Conservation (phyloP, 2,797 vertebrate species). For the Schizothorax lantsangensis region DNA sequence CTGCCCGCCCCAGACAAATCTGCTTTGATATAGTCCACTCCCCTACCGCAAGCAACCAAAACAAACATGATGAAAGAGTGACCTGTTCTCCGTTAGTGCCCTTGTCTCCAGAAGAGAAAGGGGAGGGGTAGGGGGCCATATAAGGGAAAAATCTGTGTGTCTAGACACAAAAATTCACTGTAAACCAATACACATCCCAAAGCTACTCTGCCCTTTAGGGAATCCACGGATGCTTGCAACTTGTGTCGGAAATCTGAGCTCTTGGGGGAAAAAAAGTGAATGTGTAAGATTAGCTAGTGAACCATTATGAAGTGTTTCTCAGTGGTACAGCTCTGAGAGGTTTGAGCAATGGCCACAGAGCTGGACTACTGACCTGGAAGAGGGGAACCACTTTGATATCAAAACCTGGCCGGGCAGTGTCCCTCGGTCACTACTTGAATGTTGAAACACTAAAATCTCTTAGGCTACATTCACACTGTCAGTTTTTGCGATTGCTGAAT, state of each 20-base stretch:
- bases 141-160: constrained; percentile 18
- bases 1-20: constrained; percentile 28
- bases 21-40: constrained; percentile 74
- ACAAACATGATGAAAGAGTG: constrained; percentile 80
- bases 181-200: constrained; percentile 36
- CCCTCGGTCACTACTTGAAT: neutral
- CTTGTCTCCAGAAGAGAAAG: constrained; percentile 59
- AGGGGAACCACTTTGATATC: constrained; percentile 19
- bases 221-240: neutral
- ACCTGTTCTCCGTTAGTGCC: constrained; percentile 75
- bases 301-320: constrained; percentile 11
- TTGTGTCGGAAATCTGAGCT: neutral
- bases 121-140: neutral
- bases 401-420: neutral
- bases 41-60: constrained; percentile 66
- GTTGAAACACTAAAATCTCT: neutral
- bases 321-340: constrained; percentile 17
- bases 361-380: neutral
- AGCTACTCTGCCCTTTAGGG: constrained; percentile 34
- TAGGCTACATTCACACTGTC: neutral
- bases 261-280: constrained; percentile 3
- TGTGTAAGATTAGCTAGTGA: constrained; percentile 35
- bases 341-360: constrained; percentile 24
- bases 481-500: neutral
- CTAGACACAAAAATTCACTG: constrained; percentile 23